These are phyloP conservation scores for Lanius collurio DNA, from an alignment of 2,113 vertebrate species.

Conservation along the genomic window DNA sequence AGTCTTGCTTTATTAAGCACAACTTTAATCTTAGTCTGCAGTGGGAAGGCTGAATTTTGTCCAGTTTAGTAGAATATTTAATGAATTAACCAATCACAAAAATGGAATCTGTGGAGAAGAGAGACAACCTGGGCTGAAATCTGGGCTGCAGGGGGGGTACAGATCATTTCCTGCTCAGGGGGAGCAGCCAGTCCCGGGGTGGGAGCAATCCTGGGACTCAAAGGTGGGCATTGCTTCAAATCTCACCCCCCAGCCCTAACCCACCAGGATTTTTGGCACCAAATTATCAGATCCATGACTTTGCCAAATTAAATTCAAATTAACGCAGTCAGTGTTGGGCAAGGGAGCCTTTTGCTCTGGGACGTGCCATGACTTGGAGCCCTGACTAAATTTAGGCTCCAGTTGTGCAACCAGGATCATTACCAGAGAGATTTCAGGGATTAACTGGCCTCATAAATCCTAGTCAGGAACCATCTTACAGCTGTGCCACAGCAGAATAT, in stretches of 20 bases:
- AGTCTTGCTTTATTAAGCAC: fast-evolving
- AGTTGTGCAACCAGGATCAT: not conserved
- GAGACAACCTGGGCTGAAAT: not conserved
- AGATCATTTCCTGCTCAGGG: not conserved
- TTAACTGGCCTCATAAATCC: not conserved
- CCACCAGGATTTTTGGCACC: fast-evolving
- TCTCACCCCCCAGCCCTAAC: not conserved
- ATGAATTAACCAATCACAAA: not conserved
- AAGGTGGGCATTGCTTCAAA: not conserved
- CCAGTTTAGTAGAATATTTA: not conserved
- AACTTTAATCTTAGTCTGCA: not conserved
- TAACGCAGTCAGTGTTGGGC: not conserved
- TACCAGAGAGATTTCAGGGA: not conserved
- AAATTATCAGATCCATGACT: not conserved
- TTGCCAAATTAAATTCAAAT: not conserved
- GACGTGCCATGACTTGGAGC: not conserved
- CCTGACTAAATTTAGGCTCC: not conserved
- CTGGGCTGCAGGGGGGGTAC: fast-evolving
- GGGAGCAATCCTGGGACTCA: not conserved
- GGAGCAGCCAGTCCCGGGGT: not conserved
- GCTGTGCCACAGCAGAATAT: not conserved
- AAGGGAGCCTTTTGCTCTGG: not conserved
- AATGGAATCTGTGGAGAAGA: fast-evolving
- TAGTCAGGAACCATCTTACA: not conserved
- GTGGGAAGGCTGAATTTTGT: not conserved